Percentiles rank a stretch among this genome's conserved stretches.
Evolutionary conservation across 2,797 vertebrate genomes (phyloP).

Genomic region (Lepus oiostolus): DNA sequence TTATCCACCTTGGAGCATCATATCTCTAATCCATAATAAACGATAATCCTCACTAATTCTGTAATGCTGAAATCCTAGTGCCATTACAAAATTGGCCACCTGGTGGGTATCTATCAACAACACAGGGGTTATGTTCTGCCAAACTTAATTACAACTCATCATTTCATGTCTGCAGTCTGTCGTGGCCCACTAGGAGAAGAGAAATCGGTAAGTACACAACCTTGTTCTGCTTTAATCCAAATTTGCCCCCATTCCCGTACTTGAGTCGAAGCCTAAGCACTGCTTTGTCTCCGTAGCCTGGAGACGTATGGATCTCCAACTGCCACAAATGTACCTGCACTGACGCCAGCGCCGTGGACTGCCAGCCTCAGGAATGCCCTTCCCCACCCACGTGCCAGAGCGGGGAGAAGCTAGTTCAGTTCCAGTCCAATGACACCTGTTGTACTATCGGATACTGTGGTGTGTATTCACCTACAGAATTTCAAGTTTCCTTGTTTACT

Average conservation of each 20-base stretch:
- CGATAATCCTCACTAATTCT: background rate
- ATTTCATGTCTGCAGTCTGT: constrained; percentile 79
- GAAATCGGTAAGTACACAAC: constrained; percentile 79
- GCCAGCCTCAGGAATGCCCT: constrained; percentile 70
- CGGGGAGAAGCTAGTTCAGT: constrained; percentile 65
- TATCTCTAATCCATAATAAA: background rate
- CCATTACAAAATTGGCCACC: constrained; percentile 34
- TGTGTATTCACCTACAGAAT: constrained; percentile 47
- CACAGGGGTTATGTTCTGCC: constrained; percentile 60
- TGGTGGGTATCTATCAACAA: constrained; percentile 61
- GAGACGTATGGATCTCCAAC: constrained; percentile 78
- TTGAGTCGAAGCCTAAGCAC: constrained; percentile 36
- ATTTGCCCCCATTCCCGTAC: background rate
- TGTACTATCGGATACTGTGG: constrained; percentile 79
- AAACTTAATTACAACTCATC: constrained; percentile 67
- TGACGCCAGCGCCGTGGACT: constrained; percentile 39
- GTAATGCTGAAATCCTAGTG: constrained; percentile 30
- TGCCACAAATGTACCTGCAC: constrained; percentile 80
- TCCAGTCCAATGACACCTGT: constrained; percentile 76
- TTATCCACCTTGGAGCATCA: constrained; percentile 36
- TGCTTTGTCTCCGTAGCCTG: constrained; percentile 74
- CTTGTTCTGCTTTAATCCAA: constrained; percentile 23
- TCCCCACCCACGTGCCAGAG: constrained; percentile 69
- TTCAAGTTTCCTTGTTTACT: constrained; percentile 9
- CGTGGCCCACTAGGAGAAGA: constrained; percentile 82